Percentiles rank a stretch among this genome's conserved stretches.
These are phyloP conservation scores for Turnix velox DNA, from an alignment of 2,113 vertebrate genomes.

Conservation along the genomic window DNA sequence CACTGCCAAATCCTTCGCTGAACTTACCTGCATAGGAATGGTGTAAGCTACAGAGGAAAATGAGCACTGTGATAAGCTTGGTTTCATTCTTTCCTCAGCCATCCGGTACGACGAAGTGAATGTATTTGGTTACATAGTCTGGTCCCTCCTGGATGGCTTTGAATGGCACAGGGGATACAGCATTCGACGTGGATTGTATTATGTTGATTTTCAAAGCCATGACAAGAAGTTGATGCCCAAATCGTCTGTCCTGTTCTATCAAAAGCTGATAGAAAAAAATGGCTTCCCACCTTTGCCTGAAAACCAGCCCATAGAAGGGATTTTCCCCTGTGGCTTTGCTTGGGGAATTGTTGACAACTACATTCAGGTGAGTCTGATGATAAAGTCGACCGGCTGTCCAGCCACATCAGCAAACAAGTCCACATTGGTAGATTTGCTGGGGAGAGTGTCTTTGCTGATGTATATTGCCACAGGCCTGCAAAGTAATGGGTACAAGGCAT, in stretches of 20 bases:
- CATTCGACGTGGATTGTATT: conserved; percentile 90
- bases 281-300: conserved; percentile 90
- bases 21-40: not conserved
- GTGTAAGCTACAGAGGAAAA: not conserved
- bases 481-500: not conserved
- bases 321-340: conserved; percentile 89
- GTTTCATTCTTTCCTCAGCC: conserved; percentile 72
- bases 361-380: conserved; percentile 82
- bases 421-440: not conserved
- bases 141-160: conserved; percentile 95
- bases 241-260: conserved; percentile 92
- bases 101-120: conserved; percentile 83
- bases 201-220: conserved; percentile 88
- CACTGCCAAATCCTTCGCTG: not conserved
- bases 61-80: not conserved
- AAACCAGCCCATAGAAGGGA: conserved; percentile 80
- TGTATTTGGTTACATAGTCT: conserved; percentile 93
- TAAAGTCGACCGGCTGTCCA: not conserved
- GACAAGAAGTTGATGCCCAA: conserved; percentile 90
- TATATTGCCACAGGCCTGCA: not conserved
- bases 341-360: conserved; percentile 92
- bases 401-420: not conserved
- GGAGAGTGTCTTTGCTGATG: not conserved
- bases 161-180: conserved; percentile 92
- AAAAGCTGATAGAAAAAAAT: conserved; percentile 88